These are phyloP conservation scores for Poecilia latipinna DNA, from an alignment of 2,113 vertebrate species.

Conservation along the genomic window DNA sequence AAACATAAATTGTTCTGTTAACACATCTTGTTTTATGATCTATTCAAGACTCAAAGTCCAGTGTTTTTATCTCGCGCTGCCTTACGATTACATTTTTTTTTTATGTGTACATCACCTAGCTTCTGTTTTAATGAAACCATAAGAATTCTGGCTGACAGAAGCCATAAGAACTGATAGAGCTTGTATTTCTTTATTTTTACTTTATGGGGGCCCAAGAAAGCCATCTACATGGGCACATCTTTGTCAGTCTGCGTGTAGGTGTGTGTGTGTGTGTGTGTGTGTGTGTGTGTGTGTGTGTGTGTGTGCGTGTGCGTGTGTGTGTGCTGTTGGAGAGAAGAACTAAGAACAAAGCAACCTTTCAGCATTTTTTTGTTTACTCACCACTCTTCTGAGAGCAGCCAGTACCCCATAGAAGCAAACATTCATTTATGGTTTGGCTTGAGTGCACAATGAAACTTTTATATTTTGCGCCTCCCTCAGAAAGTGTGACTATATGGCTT, in stretches of 20 bases:
- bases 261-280: not conserved
- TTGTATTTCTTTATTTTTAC: conserved; percentile 25
- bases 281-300: not conserved
- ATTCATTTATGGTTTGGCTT: conserved; percentile 48
- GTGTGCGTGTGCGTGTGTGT: conserved; percentile 4
- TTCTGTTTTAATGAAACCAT: conserved; percentile 5
- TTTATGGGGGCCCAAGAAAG: conserved; percentile 30
- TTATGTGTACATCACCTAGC: conserved; percentile 22
- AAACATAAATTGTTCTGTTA: not conserved
- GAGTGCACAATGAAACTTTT: conserved; percentile 54
- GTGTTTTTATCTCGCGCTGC: not conserved
- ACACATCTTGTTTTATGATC: not conserved
- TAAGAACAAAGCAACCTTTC: conserved; percentile 55
- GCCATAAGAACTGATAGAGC: conserved; percentile 19
- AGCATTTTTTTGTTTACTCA: conserved; percentile 57
- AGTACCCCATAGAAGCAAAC: conserved; percentile 35
- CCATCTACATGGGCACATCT: conserved; percentile 16
- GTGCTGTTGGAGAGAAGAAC: not conserved
- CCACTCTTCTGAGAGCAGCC: conserved; percentile 36
- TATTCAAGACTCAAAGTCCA: not conserved
- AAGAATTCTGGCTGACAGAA: conserved; percentile 5
- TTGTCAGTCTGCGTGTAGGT: not conserved
- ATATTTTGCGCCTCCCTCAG: conserved; percentile 27
- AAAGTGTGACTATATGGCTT: not conserved
- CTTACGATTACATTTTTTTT: conserved; percentile 2